Base-by-base conservation (phyloP, 1,140 invertebrate species). In the Lamellibrachia luymesi region DNA sequence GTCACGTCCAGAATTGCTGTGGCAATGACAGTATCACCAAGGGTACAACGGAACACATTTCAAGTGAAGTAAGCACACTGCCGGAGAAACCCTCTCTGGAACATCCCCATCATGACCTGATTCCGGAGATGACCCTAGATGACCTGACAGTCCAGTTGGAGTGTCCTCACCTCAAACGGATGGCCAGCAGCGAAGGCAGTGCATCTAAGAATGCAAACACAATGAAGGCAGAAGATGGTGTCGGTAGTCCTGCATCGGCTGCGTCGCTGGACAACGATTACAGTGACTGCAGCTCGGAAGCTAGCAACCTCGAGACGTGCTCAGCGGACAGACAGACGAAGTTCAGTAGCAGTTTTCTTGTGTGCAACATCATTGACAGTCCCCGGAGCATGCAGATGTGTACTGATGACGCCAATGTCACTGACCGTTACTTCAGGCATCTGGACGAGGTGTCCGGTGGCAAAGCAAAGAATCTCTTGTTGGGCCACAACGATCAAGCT, bases 81-180 rank as follows among this genome's bases (percentile, higher is more conserved):
- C 13, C 64, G 1, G 17, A 22, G 64, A 80, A 80, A 22, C 13
- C 64, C 2, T 22, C 17, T 80, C 13, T 8, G 25, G 64, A 80
- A 80, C 64, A 22, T 22, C 64, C 64, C 2, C 91, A 91, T n/a
- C 91, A 91, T n/a, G 38, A 50, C 91, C 27, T 91, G 49, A 91
- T 91, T 51, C 91, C 91, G 17, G 91, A 91, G 91, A 91, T 91
- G 91, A 91, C 91, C 91, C 91, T 91, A 17, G 10, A 25, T 91
- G 91, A 91, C 91, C 91, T 91, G 49, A 91, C 91, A 50, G 51
- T 49, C 49, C 49, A 50, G 38, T 17, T 51, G 25, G 91, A 91
- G 17, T 91, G 91, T 91, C 91, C 91, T 25, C 91, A 91, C 51
- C 91, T 91, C 4, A 91, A 91, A 80, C 64, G 64, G 64, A 8